phyloP scores from a whole-genome alignment of 2,797 vertebrate species.

The Enteromius argenteus region DNA sequence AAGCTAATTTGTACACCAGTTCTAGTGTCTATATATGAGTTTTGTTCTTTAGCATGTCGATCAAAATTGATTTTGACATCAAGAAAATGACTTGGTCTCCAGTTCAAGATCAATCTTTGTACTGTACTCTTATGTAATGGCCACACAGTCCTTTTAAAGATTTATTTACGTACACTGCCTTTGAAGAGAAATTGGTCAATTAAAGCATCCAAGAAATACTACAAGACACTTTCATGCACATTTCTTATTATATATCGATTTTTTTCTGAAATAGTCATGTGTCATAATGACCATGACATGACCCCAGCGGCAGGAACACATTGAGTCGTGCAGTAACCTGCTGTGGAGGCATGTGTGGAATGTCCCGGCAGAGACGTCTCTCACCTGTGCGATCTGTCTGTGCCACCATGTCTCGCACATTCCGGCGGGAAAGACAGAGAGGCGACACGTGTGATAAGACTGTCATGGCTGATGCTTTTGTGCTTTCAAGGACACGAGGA shows the following conservation, averaged over 20 bases:
- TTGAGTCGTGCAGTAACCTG: not conserved
- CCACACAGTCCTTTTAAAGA: not conserved
- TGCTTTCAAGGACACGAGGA: not conserved
- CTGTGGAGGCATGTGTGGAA: constrained; percentile 34
- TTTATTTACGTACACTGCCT: not conserved
- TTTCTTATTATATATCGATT: not conserved
- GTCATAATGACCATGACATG: not conserved
- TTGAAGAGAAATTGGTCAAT: not conserved
- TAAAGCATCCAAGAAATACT: not conserved
- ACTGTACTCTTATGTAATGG: not conserved
- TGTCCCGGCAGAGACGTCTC: not conserved
- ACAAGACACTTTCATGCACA: not conserved
- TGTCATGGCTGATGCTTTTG: constrained; percentile 11
- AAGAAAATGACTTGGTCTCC: not conserved
- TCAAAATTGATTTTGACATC: not conserved
- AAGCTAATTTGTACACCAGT: not conserved
- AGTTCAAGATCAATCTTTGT: not conserved
- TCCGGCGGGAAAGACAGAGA: constrained; percentile 16
- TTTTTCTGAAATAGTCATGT: not conserved
- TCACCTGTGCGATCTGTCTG: constrained; percentile 33
- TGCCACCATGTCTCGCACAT: constrained; percentile 33
- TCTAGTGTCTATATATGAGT: not conserved
- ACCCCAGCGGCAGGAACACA: not conserved
- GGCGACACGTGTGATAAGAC: constrained; percentile 6
- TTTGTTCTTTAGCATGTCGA: not conserved